phyloP scores from a whole-genome alignment of 2,797 vertebrate genomes.

The Leontocebus nigricollis region DNA sequence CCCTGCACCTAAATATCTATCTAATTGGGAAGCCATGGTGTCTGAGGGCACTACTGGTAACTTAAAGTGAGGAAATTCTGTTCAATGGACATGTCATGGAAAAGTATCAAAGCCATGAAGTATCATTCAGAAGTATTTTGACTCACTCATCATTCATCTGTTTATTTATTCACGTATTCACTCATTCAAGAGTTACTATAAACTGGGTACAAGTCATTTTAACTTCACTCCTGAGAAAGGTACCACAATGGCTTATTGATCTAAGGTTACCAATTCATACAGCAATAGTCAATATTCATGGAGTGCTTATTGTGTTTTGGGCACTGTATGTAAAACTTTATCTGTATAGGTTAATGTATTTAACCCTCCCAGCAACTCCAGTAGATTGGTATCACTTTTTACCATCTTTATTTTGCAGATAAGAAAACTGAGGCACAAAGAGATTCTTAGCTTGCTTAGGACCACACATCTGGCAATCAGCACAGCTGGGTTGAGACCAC shows the following conservation, averaged over 20 bases:
- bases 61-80: background rate
- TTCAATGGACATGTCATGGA: background rate
- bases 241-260: background rate
- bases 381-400: background rate
- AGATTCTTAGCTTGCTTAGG: background rate
- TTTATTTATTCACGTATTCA: background rate
- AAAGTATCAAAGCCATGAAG: background rate
- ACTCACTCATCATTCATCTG: background rate
- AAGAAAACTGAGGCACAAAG: background rate
- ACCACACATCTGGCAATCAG: background rate
- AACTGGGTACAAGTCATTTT: background rate
- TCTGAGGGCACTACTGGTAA: background rate
- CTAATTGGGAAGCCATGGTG: rapidly evolving
- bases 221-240: background rate
- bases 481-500: background rate
- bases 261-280: background rate
- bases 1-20: background rate
- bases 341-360: background rate
- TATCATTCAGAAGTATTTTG: background rate
- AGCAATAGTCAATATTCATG: background rate
- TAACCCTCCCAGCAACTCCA: background rate
- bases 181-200: background rate
- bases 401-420: background rate
- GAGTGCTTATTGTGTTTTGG: background rate
- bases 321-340: background rate